Percentiles rank a stretch among this genome's conserved stretches.
Conservation (phyloP, 2,113 vertebrate species). For the Tupaia chinensis region DNA sequence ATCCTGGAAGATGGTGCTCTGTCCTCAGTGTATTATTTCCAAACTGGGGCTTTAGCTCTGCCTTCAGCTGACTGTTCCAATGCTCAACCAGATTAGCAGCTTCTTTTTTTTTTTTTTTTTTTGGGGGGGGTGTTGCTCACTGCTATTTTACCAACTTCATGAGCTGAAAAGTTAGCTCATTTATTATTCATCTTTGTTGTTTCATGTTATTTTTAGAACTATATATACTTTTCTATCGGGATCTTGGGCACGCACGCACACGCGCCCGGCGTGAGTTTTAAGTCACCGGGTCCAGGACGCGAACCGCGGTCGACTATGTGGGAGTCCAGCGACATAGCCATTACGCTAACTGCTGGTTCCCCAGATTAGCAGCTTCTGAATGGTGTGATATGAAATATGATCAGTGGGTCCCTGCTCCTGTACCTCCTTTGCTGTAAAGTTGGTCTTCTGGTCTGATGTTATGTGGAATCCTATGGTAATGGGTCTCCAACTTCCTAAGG, state of each 20-base stretch:
- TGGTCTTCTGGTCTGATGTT: background rate
- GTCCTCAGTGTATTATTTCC: background rate
- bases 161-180: background rate
- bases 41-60: background rate
- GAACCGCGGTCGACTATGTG: too few species aligned
- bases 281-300: too few species aligned
- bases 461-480: background rate
- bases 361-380: too few species aligned
- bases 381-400: background rate
- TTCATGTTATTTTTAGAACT: constrained; percentile 14
- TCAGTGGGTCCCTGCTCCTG: background rate
- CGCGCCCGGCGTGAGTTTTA: too few species aligned
- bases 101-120: background rate
- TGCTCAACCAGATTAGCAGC: background rate
- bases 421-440: background rate
- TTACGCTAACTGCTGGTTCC: too few species aligned
- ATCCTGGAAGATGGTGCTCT: background rate
- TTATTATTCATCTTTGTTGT: background rate
- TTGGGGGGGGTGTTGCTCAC: background rate
- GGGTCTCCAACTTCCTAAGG: background rate
- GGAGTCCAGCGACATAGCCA: too few species aligned
- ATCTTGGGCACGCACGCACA: too few species aligned
- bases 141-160: background rate
- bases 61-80: background rate
- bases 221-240: too few species aligned